phyloP scores from a whole-genome alignment of 2,113 vertebrate species.

The Phocoena sinus region DNA sequence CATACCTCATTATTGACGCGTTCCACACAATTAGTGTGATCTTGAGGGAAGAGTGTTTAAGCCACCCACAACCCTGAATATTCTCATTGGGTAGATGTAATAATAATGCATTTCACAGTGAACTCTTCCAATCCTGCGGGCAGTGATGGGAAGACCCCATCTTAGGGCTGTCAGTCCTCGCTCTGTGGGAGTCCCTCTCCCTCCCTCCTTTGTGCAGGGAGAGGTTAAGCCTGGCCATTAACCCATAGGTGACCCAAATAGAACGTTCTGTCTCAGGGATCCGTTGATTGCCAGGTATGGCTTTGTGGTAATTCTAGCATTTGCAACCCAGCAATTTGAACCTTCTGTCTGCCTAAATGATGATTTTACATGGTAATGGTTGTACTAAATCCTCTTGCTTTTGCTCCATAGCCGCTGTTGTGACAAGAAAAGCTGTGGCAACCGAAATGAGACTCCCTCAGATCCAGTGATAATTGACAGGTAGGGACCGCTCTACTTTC shows the following conservation, averaged over 20 bases:
- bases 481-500: conserved; percentile 90
- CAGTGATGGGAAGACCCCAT: conserved; percentile 44
- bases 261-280: conserved; percentile 76
- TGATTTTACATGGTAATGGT: conserved; percentile 84
- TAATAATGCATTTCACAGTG: not conserved
- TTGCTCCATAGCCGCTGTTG: conserved; percentile 95
- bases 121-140: conserved; percentile 6
- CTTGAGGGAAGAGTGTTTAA: conserved; percentile 59
- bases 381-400: conserved; percentile 85
- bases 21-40: conserved; percentile 56
- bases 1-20: conserved; percentile 43
- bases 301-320: conserved; percentile 82
- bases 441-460: conserved; percentile 99
- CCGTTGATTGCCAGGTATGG: conserved; percentile 83
- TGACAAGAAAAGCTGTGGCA: conserved; percentile 99
- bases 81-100: conserved; percentile 56
- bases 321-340: conserved; percentile 80
- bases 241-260: conserved; percentile 83
- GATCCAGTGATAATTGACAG: conserved; percentile 99
- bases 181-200: conserved; percentile 68
- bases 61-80: conserved; percentile 64
- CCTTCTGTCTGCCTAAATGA: conserved; percentile 82
- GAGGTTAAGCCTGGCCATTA: conserved; percentile 85
- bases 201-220: conserved; percentile 77
- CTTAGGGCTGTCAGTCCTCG: conserved; percentile 64